phyloP scores from a whole-genome alignment of 1,140 invertebrate species.

The Stratiolaelaps scimitus region DNA sequence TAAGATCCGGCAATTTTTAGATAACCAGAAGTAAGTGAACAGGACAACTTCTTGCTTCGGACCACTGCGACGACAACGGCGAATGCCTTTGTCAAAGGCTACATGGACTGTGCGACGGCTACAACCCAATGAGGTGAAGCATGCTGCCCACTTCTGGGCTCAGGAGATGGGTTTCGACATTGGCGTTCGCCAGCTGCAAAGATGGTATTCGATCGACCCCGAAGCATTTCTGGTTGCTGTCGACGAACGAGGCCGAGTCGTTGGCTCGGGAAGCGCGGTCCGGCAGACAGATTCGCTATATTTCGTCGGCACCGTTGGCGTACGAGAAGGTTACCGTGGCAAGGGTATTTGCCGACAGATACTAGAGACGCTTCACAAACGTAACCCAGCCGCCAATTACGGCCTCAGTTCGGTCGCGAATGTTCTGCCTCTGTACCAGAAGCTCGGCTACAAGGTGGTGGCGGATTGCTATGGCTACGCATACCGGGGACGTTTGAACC shows the following conservation, averaged over 20 bases:
- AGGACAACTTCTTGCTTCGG: too few species aligned
- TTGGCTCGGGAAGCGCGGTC: slow-evolving; percentile 1
- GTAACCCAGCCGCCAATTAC: slow-evolving; percentile 3
- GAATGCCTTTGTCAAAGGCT: too few species aligned
- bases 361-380: neutral
- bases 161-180: slow-evolving; percentile 5
- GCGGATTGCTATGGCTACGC: neutral
- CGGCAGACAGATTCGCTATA: neutral
- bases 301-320: slow-evolving; percentile 9
- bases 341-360: neutral
- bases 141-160: neutral
- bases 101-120: too few species aligned
- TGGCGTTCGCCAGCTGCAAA: slow-evolving; percentile 3
- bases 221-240: neutral
- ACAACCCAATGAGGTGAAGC: neutral
- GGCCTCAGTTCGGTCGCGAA: neutral
- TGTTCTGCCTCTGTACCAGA: neutral
- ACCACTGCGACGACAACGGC: too few species aligned
- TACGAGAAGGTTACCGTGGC: neutral
- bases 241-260: neutral
- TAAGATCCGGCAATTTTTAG: too few species aligned
- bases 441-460: neutral
- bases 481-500: neutral
- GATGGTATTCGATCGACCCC: neutral
- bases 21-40: too few species aligned